phyloP scores from a whole-genome alignment of 37 sponge, comb jelly and placozoan species.

The Cliona cf. orientalis region DNA sequence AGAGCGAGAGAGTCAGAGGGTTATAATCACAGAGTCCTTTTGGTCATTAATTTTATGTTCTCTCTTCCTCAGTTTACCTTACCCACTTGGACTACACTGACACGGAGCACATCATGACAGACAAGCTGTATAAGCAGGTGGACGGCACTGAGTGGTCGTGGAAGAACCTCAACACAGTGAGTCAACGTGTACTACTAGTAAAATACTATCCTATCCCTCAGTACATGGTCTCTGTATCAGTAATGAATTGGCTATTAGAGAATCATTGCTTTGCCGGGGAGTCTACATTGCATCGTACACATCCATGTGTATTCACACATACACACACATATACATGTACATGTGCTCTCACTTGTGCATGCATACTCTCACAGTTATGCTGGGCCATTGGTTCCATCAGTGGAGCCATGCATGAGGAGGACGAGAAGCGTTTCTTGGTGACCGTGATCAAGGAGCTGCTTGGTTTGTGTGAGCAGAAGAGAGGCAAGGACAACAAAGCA shows the following conservation, averaged over 20 bases:
- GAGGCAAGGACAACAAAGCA: slow-evolving; percentile 99
- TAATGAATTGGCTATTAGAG: no score
- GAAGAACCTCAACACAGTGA: slow-evolving; percentile 98
- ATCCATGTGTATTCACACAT: not conserved
- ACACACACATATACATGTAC: not conserved
- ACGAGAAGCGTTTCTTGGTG: slow-evolving; percentile 99
- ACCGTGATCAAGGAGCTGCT: slow-evolving; percentile 98
- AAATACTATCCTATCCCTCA: no score
- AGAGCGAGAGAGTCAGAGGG: not conserved
- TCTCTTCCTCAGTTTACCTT: slow-evolving; percentile 72
- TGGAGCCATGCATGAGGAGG: slow-evolving; percentile 99
- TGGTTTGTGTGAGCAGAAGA: slow-evolving; percentile 93
- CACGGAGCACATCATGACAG: slow-evolving; percentile 96
- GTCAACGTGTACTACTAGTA: no score
- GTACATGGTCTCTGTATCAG: no score
- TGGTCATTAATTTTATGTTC: not conserved
- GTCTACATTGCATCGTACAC: no score
- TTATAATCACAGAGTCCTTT: not conserved
- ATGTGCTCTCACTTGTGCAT: no score
- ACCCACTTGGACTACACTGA: slow-evolving; percentile 96
- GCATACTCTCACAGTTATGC: slow-evolving; percentile 84
- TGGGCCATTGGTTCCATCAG: slow-evolving; percentile 99
- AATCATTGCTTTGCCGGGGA: no score
- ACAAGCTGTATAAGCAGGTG: slow-evolving; percentile 93
- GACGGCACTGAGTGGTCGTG: slow-evolving; percentile 98